Conservation (phyloP, 2,797 vertebrate genomes). For the Limnodromus scolopaceus region DNA sequence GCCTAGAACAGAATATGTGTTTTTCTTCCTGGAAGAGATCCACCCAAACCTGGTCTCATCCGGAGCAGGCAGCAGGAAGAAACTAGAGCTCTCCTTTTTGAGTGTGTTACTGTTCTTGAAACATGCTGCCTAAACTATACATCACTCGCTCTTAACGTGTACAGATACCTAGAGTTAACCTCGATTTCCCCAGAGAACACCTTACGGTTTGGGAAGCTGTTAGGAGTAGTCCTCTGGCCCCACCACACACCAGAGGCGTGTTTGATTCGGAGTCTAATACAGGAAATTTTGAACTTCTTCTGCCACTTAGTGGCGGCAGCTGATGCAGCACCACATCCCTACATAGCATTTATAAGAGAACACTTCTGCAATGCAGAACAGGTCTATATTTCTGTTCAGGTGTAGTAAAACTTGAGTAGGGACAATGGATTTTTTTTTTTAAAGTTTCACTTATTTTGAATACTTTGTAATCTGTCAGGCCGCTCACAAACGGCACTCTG, state of each 20-base stretch:
- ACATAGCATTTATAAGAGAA: rapidly evolving
- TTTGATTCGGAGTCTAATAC: not conserved
- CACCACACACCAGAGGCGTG: not conserved
- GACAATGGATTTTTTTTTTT: not conserved
- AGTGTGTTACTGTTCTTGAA: not conserved
- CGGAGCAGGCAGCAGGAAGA: not conserved
- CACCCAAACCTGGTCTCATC: not conserved
- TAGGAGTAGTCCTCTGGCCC: not conserved
- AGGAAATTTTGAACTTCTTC: not conserved
- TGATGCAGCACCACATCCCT: not conserved
- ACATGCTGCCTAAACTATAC: not conserved
- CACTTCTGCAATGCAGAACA: rapidly evolving
- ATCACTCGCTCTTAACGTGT: not conserved
- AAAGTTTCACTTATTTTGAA: not conserved
- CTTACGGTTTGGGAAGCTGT: not conserved
- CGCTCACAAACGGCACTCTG: not conserved
- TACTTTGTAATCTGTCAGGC: not conserved
- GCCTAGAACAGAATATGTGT: not conserved
- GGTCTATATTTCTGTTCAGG: not conserved
- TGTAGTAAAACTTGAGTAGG: not conserved
- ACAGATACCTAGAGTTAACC: rapidly evolving
- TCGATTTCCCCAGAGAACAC: not conserved
- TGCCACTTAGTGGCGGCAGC: slow-evolving; percentile 53
- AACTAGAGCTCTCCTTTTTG: not conserved
- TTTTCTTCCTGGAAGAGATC: not conserved